A percentile compares a stretch with the other conserved stretches of the same genome.
phyloP scores from a whole-genome alignment of 2,797 vertebrate genomes.

The Coilia nasus region DNA sequence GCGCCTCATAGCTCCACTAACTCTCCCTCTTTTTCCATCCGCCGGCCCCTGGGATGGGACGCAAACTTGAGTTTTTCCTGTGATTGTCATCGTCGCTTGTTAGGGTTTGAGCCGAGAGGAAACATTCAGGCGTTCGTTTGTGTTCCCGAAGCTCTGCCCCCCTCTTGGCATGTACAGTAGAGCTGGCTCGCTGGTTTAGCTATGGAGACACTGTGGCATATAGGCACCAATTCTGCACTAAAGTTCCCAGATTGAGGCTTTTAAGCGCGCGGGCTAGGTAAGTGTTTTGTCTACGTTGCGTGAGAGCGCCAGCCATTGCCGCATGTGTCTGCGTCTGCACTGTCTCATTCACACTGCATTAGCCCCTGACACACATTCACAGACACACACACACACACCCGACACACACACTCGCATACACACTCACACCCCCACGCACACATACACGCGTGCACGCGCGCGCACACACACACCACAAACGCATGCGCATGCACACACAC shows the following conservation, averaged over 20 bases:
- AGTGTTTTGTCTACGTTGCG: background rate
- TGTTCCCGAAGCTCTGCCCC: background rate
- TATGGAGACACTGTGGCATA: background rate
- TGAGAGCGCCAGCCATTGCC: constrained; percentile 8
- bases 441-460: background rate
- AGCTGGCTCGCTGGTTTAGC: background rate
- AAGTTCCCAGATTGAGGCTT: background rate
- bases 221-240: background rate
- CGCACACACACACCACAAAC: no score
- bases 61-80: constrained; percentile 1
- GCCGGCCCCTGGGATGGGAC: background rate
- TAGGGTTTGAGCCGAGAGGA: background rate
- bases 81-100: background rate
- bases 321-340: constrained; percentile 31
- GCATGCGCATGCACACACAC: no score
- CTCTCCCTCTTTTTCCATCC: background rate
- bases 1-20: background rate
- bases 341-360: constrained; percentile 37
- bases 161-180: no score
- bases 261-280: background rate
- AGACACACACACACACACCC: no score
- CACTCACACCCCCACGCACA: constrained; percentile 27
- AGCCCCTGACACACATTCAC: no score
- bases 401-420: background rate
- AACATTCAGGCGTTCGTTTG: background rate